phyloP scores from a whole-genome alignment of 2,797 vertebrate species.

The Macrochelys suwanniensis region DNA sequence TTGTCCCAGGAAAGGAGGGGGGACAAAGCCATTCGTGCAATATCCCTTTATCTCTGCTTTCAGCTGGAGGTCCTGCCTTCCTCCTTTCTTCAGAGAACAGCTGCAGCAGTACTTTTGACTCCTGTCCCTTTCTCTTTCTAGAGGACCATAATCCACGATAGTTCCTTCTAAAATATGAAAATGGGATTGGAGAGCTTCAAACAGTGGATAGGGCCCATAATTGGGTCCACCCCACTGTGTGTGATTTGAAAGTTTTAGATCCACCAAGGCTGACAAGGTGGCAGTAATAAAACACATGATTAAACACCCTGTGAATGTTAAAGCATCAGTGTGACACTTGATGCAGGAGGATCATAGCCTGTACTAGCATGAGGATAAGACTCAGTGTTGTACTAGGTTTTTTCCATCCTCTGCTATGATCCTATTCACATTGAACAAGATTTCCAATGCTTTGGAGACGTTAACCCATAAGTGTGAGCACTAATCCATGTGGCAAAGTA shows the following conservation, averaged over 20 bases:
- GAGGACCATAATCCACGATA: neutral
- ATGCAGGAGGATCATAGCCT: neutral
- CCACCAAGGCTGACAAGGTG: neutral
- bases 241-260: neutral
- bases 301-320: slow-evolving; percentile 6
- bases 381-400: neutral
- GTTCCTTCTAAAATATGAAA: neutral
- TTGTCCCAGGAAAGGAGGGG: slow-evolving; percentile 39
- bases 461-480: neutral
- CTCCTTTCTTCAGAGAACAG: neutral
- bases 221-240: rapidly evolving
- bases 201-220: rapidly evolving
- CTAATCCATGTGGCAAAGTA: neutral
- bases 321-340: slow-evolving; percentile 27
- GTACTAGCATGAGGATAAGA: rapidly evolving
- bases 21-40: neutral
- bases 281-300: neutral
- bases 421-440: neutral
- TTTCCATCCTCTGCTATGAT: slow-evolving; percentile 5
- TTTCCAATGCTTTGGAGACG: slow-evolving; percentile 50
- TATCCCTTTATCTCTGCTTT: neutral
- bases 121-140: neutral
- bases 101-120: neutral
- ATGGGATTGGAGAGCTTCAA: no score
- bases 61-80: neutral